Evolutionary conservation across 2,888 invertebrate species (phyloP), one percentile per base, ranked within the genome.

Genomic region (Arge pagana): DNA sequence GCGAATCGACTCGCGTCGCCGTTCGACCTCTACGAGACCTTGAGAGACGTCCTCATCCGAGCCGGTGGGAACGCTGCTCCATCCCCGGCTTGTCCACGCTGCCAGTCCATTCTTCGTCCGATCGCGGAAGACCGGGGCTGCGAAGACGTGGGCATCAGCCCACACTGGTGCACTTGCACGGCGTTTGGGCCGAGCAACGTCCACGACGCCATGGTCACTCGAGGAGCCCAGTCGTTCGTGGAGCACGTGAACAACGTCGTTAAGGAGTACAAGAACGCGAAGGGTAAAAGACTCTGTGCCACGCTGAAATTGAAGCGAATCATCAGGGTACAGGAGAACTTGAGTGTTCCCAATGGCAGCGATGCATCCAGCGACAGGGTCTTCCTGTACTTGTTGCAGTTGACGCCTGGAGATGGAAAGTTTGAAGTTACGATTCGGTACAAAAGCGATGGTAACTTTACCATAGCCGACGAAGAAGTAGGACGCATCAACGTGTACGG

Each of bases 161-260:
- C 84, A 33, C 89, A 89, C 66, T 90, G 90, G 90, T 90, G 90
- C 69, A 85, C 87, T 50, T 91, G 90, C 65, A 81, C 84, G 49
- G 82, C 83, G 18, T 82, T 86, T 62, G 77, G 80, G 57, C 68
- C 79, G 11, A 68, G 80, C 52, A 74, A 79, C 54, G 63, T 66
- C 5, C 71, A 78, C 39, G 81, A 83, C 42, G 66, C 75, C 31
- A 78, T 82, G 19, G 84, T 83, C 6, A 66, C 76, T 15, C 79
- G 79, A 60, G 82, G 83, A 18, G 82, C 83, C 0, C 66, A 78
- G 18, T 77, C 77, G 36, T 80, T 82, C 13, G 63, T 84, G n/a
- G 64, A 71, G 0, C 70, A 77, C 54, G 61, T 78, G 6, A 71
- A 77, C 31, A 60, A 54, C 13, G 60, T 66, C 5, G 57, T 76